Conservation (phyloP, 2,113 vertebrate species). For the Galemys pyrenaicus region DNA sequence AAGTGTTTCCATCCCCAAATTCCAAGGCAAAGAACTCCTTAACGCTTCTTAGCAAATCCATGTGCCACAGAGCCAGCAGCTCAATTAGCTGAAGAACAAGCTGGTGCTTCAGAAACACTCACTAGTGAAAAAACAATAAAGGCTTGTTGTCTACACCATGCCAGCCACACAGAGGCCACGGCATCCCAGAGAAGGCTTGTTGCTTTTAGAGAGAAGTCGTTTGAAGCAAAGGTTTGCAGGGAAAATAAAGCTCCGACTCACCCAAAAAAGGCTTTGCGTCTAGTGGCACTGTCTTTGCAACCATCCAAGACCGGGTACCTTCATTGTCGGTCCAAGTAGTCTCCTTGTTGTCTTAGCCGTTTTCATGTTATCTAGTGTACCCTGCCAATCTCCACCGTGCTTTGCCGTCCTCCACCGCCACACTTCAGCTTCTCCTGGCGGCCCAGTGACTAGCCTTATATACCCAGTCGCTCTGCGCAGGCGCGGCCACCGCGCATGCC, state of each 20-base stretch:
- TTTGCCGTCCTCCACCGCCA: no score
- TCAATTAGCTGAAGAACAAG: not conserved
- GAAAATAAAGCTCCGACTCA: not conserved
- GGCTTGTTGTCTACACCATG: not conserved
- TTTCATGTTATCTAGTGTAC: no score
- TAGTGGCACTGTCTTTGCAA: no score
- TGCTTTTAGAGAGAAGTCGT: not conserved
- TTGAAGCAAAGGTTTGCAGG: not conserved
- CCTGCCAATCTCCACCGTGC: no score
- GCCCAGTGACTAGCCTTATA: no score
- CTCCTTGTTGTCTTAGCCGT: no score
- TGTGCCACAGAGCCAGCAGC: not conserved
- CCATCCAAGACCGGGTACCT: no score
- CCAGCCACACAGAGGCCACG: not conserved
- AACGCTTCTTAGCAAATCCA: not conserved
- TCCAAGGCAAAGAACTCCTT: not conserved
- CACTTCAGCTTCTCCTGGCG: no score
- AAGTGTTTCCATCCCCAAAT: not conserved
- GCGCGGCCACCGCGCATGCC: no score
- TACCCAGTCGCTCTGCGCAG: no score
- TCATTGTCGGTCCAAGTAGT: no score
- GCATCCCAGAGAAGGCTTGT: not conserved
- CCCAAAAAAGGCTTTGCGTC: not conserved
- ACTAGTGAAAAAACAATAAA: no score
- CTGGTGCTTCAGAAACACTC: not conserved